A percentile compares a stretch with the other conserved stretches of the same genome.
These are phyloP conservation scores for Coremacera marginata DNA, from an alignment of 2,888 invertebrate species.

Conservation along the genomic window DNA sequence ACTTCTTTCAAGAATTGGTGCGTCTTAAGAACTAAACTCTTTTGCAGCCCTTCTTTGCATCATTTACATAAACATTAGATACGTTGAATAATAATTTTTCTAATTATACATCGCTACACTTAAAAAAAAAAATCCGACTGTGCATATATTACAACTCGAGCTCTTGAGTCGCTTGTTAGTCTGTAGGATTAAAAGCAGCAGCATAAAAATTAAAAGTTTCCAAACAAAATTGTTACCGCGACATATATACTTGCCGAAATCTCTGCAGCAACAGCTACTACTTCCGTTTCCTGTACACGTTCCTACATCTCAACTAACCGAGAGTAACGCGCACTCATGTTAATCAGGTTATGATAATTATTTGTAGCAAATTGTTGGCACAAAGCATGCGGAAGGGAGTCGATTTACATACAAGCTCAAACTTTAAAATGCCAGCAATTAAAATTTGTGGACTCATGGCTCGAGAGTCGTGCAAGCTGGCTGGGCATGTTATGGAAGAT, in stretches of 20 bases:
- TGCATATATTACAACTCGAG: constrained; percentile 31
- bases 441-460: constrained; percentile 55
- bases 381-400: not conserved
- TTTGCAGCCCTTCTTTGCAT: not conserved
- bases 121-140: not conserved
- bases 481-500: not conserved
- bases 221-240: not conserved
- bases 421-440: constrained; percentile 53
- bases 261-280: constrained; percentile 45
- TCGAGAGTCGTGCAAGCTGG: not conserved
- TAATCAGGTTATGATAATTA: constrained; percentile 70
- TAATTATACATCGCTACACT: constrained; percentile 19
- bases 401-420: constrained; percentile 18
- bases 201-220: constrained; percentile 33
- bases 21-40: not conserved
- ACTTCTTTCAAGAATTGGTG: not conserved
- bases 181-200: constrained; percentile 42
- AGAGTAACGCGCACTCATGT: constrained; percentile 61
- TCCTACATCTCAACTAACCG: not conserved
- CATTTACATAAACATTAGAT: constrained; percentile 33
- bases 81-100: constrained; percentile 4
- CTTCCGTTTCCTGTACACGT: constrained; percentile 50
- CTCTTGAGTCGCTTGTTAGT: constrained; percentile 3
- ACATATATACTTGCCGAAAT: constrained; percentile 26
- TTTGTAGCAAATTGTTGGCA: constrained; percentile 66